Evolutionary conservation across 1,140 invertebrate species (phyloP), one percentile per base, ranked within the genome.

Genomic region (Acromyrmex charruanus): DNA sequence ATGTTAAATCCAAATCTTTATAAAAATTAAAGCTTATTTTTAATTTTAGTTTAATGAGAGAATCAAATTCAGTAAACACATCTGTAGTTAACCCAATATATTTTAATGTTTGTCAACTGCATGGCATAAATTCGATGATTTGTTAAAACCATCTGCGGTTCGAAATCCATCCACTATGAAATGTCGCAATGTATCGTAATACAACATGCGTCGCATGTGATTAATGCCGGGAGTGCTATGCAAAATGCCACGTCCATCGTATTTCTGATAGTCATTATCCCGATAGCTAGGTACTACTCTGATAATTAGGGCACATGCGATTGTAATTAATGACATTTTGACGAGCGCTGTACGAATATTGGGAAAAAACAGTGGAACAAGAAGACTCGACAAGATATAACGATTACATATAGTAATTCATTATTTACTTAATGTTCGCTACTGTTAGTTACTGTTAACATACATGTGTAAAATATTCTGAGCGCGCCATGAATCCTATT

Each of bases 211-310:
- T 51, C 14, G 12, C 66, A 14, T 25, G 39, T 51, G 39, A 69
- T 69, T 69, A 69, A 69, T 69, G 49, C 49, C 39, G 44, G 2
- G 39, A 28, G 39, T 51, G 6, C 21, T 14, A 51, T 25, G 66
- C 66, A 69, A 69, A 69, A 49, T 69, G 39, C 44, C 66, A 51
- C 39, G 66, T 69, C 39, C 39, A 12, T 69, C 66, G 66, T 69
- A 69, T 69, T 69, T 69, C 66, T 69, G 39, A 51, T 69, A 69
- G 39, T 69, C 66, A 69, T 69, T 69, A 69, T 49, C 21, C 39
- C 14, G 21, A 69, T 69, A 69, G 66, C 39, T 69, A 51, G 49
- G 9, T 51, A 49, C 66, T 51, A 51, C 39, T 51, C 39, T 25
- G 21, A 49, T 69, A 69, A 69, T 69, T 69, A 69, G 66, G 2